Evolutionary conservation across 2,113 vertebrate species (phyloP).

Genomic region (Theristicus caerulescens): DNA sequence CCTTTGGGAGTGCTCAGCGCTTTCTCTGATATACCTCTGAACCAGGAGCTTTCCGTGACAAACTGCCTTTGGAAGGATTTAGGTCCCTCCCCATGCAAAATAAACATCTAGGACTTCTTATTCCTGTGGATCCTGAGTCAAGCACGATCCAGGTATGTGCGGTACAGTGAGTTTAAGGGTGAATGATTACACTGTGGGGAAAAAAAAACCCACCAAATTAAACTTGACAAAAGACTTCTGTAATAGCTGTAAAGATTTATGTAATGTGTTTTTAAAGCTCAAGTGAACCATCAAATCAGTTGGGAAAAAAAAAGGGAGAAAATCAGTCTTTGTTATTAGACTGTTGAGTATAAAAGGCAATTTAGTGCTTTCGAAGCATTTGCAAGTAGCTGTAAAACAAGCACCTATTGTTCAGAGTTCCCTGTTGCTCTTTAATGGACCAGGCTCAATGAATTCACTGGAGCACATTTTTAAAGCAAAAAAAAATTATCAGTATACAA

Average conservation of each 20-base stretch:
- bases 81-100: not conserved
- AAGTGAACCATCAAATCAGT: constrained; percentile 62
- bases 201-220: not conserved
- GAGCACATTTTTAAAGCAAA: not conserved
- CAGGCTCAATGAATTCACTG: not conserved
- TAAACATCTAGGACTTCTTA: not conserved
- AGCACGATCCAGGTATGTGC: not conserved
- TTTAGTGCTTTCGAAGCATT: constrained; percentile 61
- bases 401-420: constrained; percentile 52
- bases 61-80: not conserved
- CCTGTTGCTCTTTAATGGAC: constrained; percentile 36
- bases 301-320: constrained; percentile 32
- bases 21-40: not conserved
- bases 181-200: not conserved
- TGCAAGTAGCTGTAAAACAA: constrained; percentile 63
- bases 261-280: constrained; percentile 64
- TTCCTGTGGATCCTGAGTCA: not conserved
- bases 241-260: constrained; percentile 57
- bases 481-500: not conserved
- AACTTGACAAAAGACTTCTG: constrained; percentile 59
- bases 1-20: fast-evolving
- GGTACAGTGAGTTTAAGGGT: not conserved
- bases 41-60: not conserved
- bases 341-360: constrained; percentile 66
- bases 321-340: constrained; percentile 64